Percentiles rank a stretch among this genome's conserved stretches.
Evolutionary conservation across 2,797 vertebrate species (phyloP).

Genomic region (Macrochelys suwanniensis): DNA sequence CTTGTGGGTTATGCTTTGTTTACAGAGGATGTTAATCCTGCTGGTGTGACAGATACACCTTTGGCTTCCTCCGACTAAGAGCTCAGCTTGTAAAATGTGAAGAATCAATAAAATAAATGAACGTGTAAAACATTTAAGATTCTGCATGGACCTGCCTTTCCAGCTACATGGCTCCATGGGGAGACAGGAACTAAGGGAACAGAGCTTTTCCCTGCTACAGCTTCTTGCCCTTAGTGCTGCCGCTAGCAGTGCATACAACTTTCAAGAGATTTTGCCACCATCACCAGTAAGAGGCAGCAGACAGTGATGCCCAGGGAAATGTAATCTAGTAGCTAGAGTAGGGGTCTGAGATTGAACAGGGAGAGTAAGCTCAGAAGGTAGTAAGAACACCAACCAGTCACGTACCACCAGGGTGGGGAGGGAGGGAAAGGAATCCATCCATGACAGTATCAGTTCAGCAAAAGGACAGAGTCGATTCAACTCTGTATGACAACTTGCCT

Average conservation of each 20-base stretch:
- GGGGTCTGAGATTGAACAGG: too few relatives aligned
- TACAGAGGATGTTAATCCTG: background rate
- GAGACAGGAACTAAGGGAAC: background rate
- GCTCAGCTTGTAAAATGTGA: background rate
- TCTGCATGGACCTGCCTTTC: background rate
- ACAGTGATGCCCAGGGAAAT: background rate
- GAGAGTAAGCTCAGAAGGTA: background rate
- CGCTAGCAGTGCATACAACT: background rate
- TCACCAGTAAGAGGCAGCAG: background rate
- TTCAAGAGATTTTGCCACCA: fast-evolving
- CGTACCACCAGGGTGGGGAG: too few relatives aligned
- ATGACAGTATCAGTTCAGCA: background rate
- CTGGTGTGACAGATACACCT: background rate
- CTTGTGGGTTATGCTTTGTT: background rate
- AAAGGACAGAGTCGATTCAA: background rate
- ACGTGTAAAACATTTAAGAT: background rate
- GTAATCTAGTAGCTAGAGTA: background rate
- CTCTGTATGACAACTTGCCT: background rate
- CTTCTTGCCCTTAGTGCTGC: background rate
- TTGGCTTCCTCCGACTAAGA: background rate
- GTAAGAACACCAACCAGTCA: background rate
- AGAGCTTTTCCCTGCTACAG: background rate
- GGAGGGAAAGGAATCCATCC: background rate
- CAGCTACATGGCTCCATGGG: background rate
- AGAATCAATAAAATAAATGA: background rate